Evolutionary conservation across 2,113 vertebrate genomes (phyloP).

Genomic region (Triplophysa siluroides): DNA sequence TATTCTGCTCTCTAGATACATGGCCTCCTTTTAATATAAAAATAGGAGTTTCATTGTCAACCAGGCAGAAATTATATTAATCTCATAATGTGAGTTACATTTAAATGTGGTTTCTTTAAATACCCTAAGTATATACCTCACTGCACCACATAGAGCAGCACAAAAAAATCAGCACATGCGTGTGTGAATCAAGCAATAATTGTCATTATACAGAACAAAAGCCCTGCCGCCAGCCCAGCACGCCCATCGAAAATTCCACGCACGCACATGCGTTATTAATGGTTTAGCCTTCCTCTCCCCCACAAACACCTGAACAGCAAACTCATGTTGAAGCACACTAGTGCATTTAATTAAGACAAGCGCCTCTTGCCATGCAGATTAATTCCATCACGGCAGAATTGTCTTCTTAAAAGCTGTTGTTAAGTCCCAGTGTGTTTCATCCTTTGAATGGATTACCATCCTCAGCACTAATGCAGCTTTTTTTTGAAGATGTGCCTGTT

Average conservation of each 20-base stretch:
- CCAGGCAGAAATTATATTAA: too few relatives aligned
- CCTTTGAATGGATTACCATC: conserved; percentile 24
- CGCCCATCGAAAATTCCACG: neutral
- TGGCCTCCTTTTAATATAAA: neutral
- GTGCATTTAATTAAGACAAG: conserved; percentile 40
- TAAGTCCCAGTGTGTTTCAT: conserved; percentile 9
- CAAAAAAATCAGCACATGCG: neutral
- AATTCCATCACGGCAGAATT: conserved; percentile 33
- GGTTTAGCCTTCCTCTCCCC: conserved; percentile 5
- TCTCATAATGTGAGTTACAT: too few relatives aligned
- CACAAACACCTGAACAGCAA: conserved; percentile 33
- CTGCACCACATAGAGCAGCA: too few relatives aligned
- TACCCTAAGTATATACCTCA: too few relatives aligned
- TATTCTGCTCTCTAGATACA: neutral
- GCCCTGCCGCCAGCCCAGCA: neutral
- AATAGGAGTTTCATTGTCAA: neutral
- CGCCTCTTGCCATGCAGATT: conserved; percentile 41
- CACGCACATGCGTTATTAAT: neutral
- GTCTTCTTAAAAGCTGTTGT: conserved; percentile 31
- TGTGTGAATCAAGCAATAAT: neutral
- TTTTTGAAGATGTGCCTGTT: neutral
- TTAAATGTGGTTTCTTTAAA: too few relatives aligned
- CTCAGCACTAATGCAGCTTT: neutral
- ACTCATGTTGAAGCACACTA: conserved; percentile 15
- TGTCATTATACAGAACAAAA: neutral